phyloP scores from a whole-genome alignment of 2,797 vertebrate genomes.

The Varecia variegata region DNA sequence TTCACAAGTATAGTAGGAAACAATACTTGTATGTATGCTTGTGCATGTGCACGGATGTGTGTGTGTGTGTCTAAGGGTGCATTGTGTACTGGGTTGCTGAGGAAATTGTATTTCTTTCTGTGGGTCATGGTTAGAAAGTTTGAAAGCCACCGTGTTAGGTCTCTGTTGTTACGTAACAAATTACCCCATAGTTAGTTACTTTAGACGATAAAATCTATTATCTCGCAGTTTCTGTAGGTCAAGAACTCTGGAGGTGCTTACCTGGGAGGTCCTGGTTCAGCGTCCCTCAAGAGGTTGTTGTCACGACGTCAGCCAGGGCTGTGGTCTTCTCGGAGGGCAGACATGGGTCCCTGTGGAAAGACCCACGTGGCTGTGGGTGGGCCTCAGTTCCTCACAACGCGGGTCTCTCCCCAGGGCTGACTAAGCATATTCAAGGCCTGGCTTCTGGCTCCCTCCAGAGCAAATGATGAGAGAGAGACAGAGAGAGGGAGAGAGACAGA shows the following conservation, averaged over 20 bases:
- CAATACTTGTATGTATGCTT: neutral
- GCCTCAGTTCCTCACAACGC: neutral
- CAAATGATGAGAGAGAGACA: neutral
- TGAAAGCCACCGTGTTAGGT: neutral
- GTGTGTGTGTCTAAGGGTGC: neutral
- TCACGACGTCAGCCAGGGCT: neutral
- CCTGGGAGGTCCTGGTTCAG: neutral
- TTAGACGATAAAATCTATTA: neutral
- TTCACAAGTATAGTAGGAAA: too few species aligned
- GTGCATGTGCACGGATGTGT: neutral
- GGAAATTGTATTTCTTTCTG: neutral
- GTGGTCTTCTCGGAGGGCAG: neutral
- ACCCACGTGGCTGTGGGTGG: rapidly evolving
- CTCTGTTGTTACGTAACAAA: neutral
- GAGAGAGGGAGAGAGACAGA: neutral
- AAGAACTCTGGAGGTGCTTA: neutral
- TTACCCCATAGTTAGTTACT: neutral
- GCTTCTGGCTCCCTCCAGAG: neutral
- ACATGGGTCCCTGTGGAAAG: neutral
- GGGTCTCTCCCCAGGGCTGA: neutral
- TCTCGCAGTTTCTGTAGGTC: neutral
- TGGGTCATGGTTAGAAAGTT: neutral
- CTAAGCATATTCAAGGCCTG: neutral
- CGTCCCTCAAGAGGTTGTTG: neutral
- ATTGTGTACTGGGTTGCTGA: neutral